These are phyloP conservation scores for Argyresthia albistria DNA, from an alignment of 2,888 invertebrate genomes.

Conservation along the genomic window DNA sequence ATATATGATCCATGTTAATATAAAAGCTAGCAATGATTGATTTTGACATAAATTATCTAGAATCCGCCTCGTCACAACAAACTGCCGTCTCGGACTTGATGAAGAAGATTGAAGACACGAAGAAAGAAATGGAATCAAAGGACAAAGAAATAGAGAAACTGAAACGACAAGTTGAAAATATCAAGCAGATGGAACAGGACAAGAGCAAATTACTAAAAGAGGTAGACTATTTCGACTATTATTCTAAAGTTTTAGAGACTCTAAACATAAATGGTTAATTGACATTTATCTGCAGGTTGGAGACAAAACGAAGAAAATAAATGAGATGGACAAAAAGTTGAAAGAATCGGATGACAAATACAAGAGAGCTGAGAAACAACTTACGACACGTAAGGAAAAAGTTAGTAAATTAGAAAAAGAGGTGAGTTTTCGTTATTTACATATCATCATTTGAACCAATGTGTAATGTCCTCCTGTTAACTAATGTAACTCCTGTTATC, in stretches of 20 bases:
- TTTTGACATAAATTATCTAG: conserved; percentile 33
- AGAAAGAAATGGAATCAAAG: conserved; percentile 75
- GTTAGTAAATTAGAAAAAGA: conserved; percentile 74
- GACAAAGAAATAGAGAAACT: conserved; percentile 75
- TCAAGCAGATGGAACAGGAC: conserved; percentile 58
- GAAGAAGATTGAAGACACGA: conserved; percentile 76
- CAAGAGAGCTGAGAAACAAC: conserved; percentile 71
- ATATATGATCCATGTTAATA: neutral
- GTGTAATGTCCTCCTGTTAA: too few relatives aligned
- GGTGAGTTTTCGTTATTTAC: conserved; percentile 38
- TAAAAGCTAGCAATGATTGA: neutral
- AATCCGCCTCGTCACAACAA: conserved; percentile 67
- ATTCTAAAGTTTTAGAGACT: too few relatives aligned
- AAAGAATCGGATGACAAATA: conserved; percentile 78
- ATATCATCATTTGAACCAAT: neutral
- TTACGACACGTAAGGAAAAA: conserved; percentile 69
- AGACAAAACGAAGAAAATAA: conserved; percentile 74
- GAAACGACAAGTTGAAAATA: conserved; percentile 69
- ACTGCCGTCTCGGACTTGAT: conserved; percentile 66
- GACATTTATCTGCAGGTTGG: conserved; percentile 56
- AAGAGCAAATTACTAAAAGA: conserved; percentile 74
- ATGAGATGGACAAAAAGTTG: conserved; percentile 77
- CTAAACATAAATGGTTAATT: neutral
- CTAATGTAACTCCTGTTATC: too few relatives aligned
- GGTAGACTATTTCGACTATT: conserved; percentile 31